phyloP scores from a whole-genome alignment of 2,797 vertebrate genomes.

The Galago senegalensis region DNA sequence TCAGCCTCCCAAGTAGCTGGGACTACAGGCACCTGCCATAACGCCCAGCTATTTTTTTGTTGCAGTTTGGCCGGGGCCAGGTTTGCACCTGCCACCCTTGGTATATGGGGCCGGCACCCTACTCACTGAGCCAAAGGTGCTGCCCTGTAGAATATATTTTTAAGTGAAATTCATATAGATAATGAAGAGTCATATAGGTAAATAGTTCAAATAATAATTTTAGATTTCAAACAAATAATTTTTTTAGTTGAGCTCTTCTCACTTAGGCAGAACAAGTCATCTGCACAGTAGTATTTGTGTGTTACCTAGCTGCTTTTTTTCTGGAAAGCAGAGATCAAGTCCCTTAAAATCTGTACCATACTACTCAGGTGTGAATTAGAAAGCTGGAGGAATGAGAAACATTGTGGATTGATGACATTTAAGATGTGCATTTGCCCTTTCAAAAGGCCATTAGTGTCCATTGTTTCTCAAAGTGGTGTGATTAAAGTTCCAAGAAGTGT shows the following conservation, averaged over 20 bases:
- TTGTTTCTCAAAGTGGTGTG: background rate
- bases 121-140: too few species aligned
- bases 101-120: too few species aligned
- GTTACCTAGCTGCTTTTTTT: background rate
- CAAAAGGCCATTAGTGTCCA: conserved; percentile 7
- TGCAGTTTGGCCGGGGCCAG: too few species aligned
- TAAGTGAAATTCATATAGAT: background rate
- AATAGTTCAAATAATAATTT: conserved; percentile 27
- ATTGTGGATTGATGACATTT: conserved; percentile 20
- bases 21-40: too few species aligned
- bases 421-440: conserved; percentile 43
- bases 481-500: background rate
- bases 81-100: too few species aligned
- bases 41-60: too few species aligned
- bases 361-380: background rate
- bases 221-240: conserved; percentile 37
- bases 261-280: background rate
- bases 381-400: background rate
- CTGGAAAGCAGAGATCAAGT: background rate
- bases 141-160: background rate
- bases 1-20: too few species aligned
- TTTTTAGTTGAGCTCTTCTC: conserved; percentile 1
- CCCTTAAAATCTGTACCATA: background rate
- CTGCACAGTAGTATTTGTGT: background rate
- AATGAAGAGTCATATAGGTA: background rate